phyloP scores from a whole-genome alignment of 1,140 invertebrate genomes.

The Dendroctonus valens region DNA sequence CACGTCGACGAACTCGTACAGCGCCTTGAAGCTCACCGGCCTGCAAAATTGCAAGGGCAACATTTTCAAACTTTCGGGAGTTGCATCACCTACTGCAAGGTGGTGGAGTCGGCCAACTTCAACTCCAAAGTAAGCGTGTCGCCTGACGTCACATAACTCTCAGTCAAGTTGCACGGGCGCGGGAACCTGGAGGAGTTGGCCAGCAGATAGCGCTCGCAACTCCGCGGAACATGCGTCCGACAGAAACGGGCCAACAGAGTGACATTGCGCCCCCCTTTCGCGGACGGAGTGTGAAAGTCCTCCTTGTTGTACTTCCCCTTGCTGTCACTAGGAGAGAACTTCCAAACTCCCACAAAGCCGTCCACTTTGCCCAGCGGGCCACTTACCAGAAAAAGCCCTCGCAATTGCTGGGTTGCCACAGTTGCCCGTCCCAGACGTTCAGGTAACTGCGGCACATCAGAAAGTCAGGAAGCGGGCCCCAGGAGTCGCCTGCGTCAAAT shows the following conservation, averaged over 20 bases:
- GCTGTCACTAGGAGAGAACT: conserved; percentile 38
- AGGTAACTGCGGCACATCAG: conserved; percentile 76
- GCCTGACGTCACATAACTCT: conserved; percentile 79
- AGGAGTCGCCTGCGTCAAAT: conserved; percentile 68
- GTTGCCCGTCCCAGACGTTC: conserved; percentile 80
- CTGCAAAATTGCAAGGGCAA: no score
- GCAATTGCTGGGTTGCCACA: conserved; percentile 72
- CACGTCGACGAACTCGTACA: conserved; percentile 88
- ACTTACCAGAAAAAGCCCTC: conserved; percentile 76
- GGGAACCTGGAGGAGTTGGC: conserved; percentile 56
- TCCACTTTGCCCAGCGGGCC: no score
- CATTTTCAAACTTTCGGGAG: no score
- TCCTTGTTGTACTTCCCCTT: conserved; percentile 42
- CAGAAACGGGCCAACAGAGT: conserved; percentile 75
- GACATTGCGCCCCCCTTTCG: conserved; percentile 62
- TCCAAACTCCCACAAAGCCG: no score
- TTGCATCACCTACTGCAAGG: conserved; percentile 64
- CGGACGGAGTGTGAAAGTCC: no score
- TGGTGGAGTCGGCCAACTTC: conserved; percentile 76
- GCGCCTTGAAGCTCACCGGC: conserved; percentile 76
- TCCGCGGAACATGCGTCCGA: conserved; percentile 71
- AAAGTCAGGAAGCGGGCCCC: conserved; percentile 58
- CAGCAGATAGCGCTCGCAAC: conserved; percentile 73
- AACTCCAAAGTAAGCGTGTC: conserved; percentile 79
- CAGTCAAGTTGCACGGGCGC: conserved; percentile 73